A percentile compares a stretch with the other conserved stretches of the same genome.
phyloP scores from a whole-genome alignment of 2,888 invertebrate genomes.

The Nymphalis c-album region DNA sequence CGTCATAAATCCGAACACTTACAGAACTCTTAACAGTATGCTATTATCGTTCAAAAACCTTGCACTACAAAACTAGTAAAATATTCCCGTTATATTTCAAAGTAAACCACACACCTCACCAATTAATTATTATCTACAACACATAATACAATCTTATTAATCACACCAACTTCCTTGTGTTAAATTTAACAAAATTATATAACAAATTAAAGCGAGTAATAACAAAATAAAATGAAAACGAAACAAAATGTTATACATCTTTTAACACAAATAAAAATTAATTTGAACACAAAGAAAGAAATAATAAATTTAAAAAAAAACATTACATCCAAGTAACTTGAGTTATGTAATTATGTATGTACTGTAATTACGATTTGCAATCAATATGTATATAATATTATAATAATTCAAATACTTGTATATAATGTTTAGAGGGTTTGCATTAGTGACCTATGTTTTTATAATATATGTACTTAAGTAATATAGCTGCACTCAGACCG shows the following conservation, averaged over 20 bases:
- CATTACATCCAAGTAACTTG: neutral
- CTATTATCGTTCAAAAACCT: neutral
- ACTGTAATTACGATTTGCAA: neutral
- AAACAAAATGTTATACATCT: neutral
- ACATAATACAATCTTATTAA: too few species aligned
- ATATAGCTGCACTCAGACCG: too few species aligned
- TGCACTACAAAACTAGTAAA: neutral
- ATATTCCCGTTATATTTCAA: neutral
- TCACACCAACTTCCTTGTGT: neutral
- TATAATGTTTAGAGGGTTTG: constrained; percentile 21
- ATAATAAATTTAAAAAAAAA: neutral
- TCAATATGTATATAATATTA: too few species aligned
- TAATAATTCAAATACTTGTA: constrained; percentile 10
- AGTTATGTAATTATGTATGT: neutral
- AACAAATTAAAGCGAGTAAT: neutral
- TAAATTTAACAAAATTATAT: neutral
- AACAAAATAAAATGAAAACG: constrained; percentile 2
- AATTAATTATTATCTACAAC: neutral
- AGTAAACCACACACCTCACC: neutral
- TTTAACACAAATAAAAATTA: neutral
- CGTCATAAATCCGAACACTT: too few species aligned
- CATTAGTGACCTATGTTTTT: constrained; percentile 5
- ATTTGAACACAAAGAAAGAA: neutral
- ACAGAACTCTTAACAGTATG: too few species aligned
- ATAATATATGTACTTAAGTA: too few species aligned